A percentile compares a stretch with the other conserved stretches of the same genome.
phyloP scores from a whole-genome alignment of 2,888 invertebrate genomes.

The Ramazzottius varieornatus region DNA sequence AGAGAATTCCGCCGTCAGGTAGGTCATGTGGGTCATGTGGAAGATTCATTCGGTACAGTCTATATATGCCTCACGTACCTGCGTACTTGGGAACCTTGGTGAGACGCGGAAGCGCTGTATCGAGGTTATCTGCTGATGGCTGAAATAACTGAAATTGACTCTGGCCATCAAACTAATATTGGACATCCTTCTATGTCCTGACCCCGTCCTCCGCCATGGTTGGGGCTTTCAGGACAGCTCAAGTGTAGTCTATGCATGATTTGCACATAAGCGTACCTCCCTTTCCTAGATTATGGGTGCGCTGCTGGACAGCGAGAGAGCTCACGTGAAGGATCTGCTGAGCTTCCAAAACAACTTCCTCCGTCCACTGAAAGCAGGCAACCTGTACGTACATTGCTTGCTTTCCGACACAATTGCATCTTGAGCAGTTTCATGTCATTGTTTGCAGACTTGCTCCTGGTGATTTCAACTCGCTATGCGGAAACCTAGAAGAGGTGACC shows the following conservation, averaged over 20 bases:
- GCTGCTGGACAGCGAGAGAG: slow-evolving; percentile 67
- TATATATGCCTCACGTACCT: no score
- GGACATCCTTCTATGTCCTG: background rate
- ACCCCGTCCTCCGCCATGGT: background rate
- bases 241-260: background rate
- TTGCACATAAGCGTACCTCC: background rate
- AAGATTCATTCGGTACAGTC: no score
- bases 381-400: slow-evolving; percentile 65
- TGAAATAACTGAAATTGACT: background rate
- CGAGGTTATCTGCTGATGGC: no score
- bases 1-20: background rate
- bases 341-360: slow-evolving; percentile 57
- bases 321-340: slow-evolving; percentile 65
- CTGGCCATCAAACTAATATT: background rate
- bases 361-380: slow-evolving; percentile 54
- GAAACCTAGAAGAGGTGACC: slow-evolving; percentile 63
- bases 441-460: no score
- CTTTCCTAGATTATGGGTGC: slow-evolving; percentile 41
- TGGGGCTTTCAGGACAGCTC: no score
- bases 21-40: no score
- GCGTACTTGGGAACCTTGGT: no score
- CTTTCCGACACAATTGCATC: no score
- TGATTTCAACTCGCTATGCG: slow-evolving; percentile 59
- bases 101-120: no score
- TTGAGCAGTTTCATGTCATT: no score